Percentiles rank a stretch among this genome's conserved stretches.
Conservation (phyloP, 2,113 vertebrate species). For the Tragulus kanchil region DNA sequence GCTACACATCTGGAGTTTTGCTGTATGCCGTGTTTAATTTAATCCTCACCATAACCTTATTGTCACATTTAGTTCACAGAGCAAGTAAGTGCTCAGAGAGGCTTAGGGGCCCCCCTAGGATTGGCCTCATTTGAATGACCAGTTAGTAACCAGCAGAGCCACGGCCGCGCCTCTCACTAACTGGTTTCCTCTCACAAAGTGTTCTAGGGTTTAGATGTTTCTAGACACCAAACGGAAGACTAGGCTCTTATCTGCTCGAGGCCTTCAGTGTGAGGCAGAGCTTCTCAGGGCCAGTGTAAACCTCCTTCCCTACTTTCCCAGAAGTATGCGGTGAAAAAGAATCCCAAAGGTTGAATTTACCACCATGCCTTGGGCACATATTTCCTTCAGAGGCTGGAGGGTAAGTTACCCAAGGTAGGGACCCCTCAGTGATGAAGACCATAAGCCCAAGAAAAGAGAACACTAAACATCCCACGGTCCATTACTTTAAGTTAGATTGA, state of each 20-base stretch:
- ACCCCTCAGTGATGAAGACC: not conserved
- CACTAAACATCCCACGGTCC: not conserved
- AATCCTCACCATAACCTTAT: not conserved
- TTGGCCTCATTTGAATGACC: not conserved
- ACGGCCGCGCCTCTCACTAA: not conserved
- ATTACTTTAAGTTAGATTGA: not conserved
- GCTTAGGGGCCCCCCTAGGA: not conserved
- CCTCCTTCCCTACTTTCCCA: not conserved
- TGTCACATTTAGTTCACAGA: not conserved
- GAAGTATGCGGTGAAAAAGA: not conserved
- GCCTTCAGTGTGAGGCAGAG: not conserved
- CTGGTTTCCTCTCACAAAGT: not conserved
- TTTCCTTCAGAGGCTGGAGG: not conserved
- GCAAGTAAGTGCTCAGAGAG: not conserved
- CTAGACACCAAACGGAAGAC: not conserved
- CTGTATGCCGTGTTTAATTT: not conserved
- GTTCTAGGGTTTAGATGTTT: not conserved
- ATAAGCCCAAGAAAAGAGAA: not conserved
- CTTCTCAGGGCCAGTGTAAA: not conserved
- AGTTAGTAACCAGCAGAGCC: not conserved
- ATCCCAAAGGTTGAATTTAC: not conserved
- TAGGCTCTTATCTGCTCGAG: not conserved
- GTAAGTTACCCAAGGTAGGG: not conserved
- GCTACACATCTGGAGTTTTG: not conserved
- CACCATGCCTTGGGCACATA: too few species aligned